Base-by-base conservation (phyloP, 2,797 vertebrate genomes). In the Tinamus major region DNA sequence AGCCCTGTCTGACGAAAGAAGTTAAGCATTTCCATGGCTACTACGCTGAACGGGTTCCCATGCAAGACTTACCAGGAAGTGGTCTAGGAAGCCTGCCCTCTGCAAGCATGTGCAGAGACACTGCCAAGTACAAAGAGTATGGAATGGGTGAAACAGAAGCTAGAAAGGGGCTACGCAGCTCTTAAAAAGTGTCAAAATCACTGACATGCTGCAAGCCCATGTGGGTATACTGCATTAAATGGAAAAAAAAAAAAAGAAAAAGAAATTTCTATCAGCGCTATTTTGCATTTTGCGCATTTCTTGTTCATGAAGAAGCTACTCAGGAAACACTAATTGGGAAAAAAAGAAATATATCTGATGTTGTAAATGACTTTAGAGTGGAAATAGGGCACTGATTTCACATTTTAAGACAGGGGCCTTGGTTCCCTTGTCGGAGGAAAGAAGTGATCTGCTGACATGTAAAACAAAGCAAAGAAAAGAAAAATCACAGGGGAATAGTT, bases 211-310 rank as follows among this genome's bases (percentile, higher is more conserved):
- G 21, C 18, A 53, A 42, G 23, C 16, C 53, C 53, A 53, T 16
- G 7, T 56, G 27, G 6, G 15, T 42, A 35, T 35, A 11, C 7
- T 2, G 0, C 4, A 10, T 2, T 75, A 7, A 6, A 4, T 46
- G 33, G 16, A 84, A 84, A 20, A 41, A 44, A 41, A 41, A 35
- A 87, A 14, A 85, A 10, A 35, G 56, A 44, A 53, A 74, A 85
- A 59, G 14, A 26, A 7, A 49, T 48, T 78, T 41, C 39, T 72
- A 10, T 35, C 74, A 72, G 20, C 12, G 17, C 5, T 37, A 2
- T 31, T 79, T 13, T 59, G 39, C 21, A 4, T 14, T 79, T 69
- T 81, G 51, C 33, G 12, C 0, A 69, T 31, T 86, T 46, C 18
- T 65, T 67, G 37, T 27, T 53, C 16, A 5, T 48, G 27, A 61